phyloP scores from a whole-genome alignment of 37 sponge, comb jelly and placozoan species.

The Beroe ovata region DNA sequence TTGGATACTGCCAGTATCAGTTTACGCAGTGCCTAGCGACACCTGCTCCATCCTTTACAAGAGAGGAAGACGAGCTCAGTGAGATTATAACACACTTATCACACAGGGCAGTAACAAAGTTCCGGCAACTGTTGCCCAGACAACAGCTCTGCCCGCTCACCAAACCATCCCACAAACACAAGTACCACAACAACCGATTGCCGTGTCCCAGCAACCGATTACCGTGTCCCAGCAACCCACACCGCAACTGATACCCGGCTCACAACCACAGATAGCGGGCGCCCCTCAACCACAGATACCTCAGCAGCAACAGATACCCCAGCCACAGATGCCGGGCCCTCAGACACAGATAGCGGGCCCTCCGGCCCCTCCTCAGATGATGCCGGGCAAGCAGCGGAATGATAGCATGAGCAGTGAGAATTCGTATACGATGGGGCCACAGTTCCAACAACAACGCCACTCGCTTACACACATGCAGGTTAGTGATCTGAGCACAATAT shows the following conservation, averaged over 20 bases:
- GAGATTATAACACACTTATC: too few relatives aligned
- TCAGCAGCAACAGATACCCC: neutral
- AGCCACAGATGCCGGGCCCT: neutral
- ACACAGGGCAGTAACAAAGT: neutral
- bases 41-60: too few relatives aligned
- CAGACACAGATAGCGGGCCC: neutral
- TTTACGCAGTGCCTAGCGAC: too few relatives aligned
- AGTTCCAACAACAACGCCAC: slow-evolving; percentile 38
- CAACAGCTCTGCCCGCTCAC: slow-evolving; percentile 27
- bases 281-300: neutral
- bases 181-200: slow-evolving; percentile 51
- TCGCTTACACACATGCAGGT: slow-evolving; percentile 62
- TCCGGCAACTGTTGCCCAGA: slow-evolving; percentile 35
- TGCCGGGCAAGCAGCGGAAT: slow-evolving; percentile 62
- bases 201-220: neutral
- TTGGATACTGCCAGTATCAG: too few relatives aligned
- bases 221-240: neutral
- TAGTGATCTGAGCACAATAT: too few relatives aligned
- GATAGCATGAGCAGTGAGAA: slow-evolving; percentile 67
- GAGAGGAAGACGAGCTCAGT: too few relatives aligned
- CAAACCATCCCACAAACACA: neutral
- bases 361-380: slow-evolving; percentile 18
- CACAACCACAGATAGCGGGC: neutral
- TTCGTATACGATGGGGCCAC: slow-evolving; percentile 17
- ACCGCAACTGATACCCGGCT: neutral